A percentile compares a stretch with the other conserved stretches of the same genome.
These are phyloP conservation scores for Craterocephalus amniculus DNA, from an alignment of 2,797 vertebrate species.

Conservation along the genomic window DNA sequence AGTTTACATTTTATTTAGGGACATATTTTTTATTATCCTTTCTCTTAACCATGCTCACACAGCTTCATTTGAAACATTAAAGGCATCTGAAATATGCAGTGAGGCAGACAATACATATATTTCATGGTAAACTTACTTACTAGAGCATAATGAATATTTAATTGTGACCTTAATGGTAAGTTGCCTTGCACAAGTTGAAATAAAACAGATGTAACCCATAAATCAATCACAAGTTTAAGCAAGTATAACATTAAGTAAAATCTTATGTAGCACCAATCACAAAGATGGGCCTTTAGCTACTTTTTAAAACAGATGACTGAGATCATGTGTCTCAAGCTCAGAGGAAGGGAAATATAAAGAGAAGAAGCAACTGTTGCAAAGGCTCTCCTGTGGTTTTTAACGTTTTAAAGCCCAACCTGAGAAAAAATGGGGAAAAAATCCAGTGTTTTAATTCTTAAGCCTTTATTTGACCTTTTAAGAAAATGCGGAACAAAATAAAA, in stretches of 20 bases:
- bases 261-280: no score
- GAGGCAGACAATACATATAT: slow-evolving; percentile 4
- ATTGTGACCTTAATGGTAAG: neutral
- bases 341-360: neutral
- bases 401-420: no score
- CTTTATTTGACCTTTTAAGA: no score
- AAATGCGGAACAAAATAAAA: no score
- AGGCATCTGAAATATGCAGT: slow-evolving; percentile 6
- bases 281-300: no score
- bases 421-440: no score
- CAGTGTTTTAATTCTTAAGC: no score
- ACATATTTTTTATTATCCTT: slow-evolving; percentile 6
- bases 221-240: neutral
- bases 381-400: neutral
- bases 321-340: no score
- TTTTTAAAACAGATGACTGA: no score
- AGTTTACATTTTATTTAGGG: slow-evolving; percentile 18
- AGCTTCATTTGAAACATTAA: slow-evolving; percentile 14
- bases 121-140: slow-evolving; percentile 2
- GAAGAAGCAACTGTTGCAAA: neutral
- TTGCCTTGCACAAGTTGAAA: neutral
- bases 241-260: no score
- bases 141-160: slow-evolving; percentile 6
- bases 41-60: neutral
- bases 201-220: slow-evolving; percentile 4